These are phyloP conservation scores for Myocastor coypus DNA, from an alignment of 2,113 vertebrate genomes.

Conservation along the genomic window DNA sequence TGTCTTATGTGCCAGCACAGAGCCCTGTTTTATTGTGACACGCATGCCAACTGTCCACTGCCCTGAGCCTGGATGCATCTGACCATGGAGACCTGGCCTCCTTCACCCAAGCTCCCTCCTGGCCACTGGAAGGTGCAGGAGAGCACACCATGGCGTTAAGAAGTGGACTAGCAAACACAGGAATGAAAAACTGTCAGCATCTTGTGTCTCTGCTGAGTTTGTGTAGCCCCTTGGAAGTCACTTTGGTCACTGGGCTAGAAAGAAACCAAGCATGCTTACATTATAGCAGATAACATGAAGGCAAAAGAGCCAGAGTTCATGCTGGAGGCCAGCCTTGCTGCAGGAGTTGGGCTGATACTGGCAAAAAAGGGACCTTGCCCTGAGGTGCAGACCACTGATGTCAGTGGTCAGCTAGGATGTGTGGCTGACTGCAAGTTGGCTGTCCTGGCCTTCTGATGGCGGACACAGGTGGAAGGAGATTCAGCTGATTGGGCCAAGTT, in stretches of 20 bases:
- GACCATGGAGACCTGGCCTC: neutral
- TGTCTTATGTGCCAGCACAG: rapidly evolving
- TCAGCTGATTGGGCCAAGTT: neutral
- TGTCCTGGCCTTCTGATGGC: neutral
- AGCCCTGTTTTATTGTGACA: rapidly evolving
- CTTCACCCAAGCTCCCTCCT: neutral
- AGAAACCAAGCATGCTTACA: neutral
- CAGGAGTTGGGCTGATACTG: neutral
- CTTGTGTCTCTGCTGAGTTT: neutral
- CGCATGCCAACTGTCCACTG: rapidly evolving
- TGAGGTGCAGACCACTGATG: neutral
- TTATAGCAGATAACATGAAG: neutral
- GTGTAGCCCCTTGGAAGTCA: neutral
- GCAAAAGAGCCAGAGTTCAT: neutral
- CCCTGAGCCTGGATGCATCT: neutral
- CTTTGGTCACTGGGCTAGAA: neutral
- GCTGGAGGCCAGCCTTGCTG: neutral
- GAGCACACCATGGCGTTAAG: neutral
- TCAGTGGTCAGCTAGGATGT: neutral
- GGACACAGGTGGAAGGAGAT: neutral
- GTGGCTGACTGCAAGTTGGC: neutral
- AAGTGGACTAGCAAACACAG: neutral
- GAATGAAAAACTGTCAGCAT: neutral
- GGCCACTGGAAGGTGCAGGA: neutral
- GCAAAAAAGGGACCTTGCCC: neutral